phyloP scores from a whole-genome alignment of 2,888 invertebrate genomes.

The Cantharis rufa region DNA sequence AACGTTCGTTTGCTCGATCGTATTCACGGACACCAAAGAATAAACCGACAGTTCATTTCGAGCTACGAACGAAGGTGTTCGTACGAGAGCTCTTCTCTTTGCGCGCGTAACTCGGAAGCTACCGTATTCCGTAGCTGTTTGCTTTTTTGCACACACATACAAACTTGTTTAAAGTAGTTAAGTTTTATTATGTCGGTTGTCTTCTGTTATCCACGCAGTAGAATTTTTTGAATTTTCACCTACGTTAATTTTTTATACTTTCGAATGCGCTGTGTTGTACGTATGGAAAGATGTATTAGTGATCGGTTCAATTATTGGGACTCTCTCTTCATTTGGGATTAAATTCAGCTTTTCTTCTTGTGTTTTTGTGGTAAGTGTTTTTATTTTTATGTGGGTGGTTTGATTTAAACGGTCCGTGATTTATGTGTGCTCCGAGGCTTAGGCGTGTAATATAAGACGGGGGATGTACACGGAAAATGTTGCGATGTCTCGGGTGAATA shows the following conservation, averaged over 20 bases:
- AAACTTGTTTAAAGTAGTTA: not conserved
- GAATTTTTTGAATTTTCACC: not conserved
- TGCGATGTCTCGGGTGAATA: constrained; percentile 37
- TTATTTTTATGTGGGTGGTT: not conserved
- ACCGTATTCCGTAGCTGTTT: constrained; percentile 12
- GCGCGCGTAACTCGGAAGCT: constrained; percentile 32
- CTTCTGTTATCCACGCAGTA: not conserved
- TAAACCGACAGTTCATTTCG: constrained; percentile 37
- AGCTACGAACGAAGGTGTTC: constrained; percentile 16
- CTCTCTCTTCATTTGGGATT: constrained; percentile 28
- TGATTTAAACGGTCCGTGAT: not conserved
- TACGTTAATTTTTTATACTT: not conserved
- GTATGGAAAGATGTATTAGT: not conserved
- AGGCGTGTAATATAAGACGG: not conserved
- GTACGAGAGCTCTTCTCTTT: constrained; percentile 12
- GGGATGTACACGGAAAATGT: constrained; percentile 31
- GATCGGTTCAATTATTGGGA: not conserved
- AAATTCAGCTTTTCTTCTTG: constrained; percentile 22
- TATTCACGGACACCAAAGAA: constrained; percentile 25
- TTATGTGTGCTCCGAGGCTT: not conserved
- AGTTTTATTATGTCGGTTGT: not conserved
- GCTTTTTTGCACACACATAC: not conserved
- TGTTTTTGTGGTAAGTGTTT: constrained; percentile 24
- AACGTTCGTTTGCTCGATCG: constrained; percentile 22
- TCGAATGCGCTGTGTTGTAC: not conserved